A percentile compares a stretch with the other conserved stretches of the same genome.
These are phyloP conservation scores for Coregonus clupeaformis DNA, from an alignment of 2,113 vertebrate species.

Conservation along the genomic window DNA sequence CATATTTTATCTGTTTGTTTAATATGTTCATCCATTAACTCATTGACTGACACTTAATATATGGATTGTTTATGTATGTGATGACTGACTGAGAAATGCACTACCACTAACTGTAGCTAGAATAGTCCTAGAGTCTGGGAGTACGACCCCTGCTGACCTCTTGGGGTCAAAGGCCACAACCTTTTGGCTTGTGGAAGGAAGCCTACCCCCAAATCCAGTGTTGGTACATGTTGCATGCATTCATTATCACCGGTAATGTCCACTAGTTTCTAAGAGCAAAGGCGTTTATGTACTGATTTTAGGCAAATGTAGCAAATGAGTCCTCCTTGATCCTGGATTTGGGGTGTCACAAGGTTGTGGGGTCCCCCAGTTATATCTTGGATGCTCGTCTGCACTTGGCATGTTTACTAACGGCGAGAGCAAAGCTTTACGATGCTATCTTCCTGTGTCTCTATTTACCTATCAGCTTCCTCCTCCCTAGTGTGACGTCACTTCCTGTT, in stretches of 20 bases:
- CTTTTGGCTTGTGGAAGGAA: no score
- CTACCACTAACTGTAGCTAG: conserved; percentile 40
- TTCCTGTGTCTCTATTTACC: conserved; percentile 16
- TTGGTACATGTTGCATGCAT: not conserved
- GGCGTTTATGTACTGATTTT: no score
- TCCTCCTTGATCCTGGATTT: conserved; percentile 45
- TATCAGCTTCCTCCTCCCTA: conserved; percentile 11
- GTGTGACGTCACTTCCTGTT: not conserved
- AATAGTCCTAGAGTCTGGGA: conserved; percentile 24
- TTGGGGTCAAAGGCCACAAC: not conserved
- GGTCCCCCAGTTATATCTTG: conserved; percentile 18
- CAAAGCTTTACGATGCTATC: conserved; percentile 29
- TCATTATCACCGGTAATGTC: not conserved
- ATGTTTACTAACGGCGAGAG: conserved; percentile 62
- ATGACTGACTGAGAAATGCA: conserved; percentile 43
- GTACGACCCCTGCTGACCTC: not conserved
- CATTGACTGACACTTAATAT: not conserved
- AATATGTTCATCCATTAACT: not conserved
- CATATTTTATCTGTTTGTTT: not conserved
- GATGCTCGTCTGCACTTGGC: conserved; percentile 55
- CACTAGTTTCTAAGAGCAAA: not conserved
- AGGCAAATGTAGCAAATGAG: no score
- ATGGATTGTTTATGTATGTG: not conserved
- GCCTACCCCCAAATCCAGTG: conserved; percentile 40
- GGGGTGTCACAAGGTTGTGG: conserved; percentile 31